Evolutionary conservation across 2,113 vertebrate species (phyloP), one percentile per base, ranked within the genome.

Genomic region (Oncorhynchus nerka): DNA sequence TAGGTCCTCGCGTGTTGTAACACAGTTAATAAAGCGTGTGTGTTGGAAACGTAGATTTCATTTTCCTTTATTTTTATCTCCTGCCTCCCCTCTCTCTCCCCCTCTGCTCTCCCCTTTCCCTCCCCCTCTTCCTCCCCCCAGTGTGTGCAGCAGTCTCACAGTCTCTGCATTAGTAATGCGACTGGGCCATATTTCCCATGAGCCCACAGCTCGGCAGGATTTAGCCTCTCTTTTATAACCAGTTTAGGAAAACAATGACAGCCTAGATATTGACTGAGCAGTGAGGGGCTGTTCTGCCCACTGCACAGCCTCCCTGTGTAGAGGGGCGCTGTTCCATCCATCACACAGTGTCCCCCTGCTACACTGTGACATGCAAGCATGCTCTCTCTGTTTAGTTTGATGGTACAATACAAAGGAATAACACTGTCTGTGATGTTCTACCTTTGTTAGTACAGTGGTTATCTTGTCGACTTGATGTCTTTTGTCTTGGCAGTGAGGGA

Each of bases 171-270:
- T 89, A 80, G 89, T 92, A 92, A 93, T 93, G 90, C 90, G 92
- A 93, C 91, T 88, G 90, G 92, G 92, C 91, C 92, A 93, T 94
- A 94, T 94, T 94, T 94, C 93, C 93, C 93, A 81, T 3, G 92
- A 89, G 92, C 73, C 72, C 66, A 4, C 73, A 86, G 92, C 92
- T 93, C 92, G 86, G 90, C 92, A 92, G 90, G 92, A 89, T 92
- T 93, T 92, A 91, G 89, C 91, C 87, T 88, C 82, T 84, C 90
- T 86, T 86, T 92, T 93, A 89, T 92, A 88, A 92, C 90, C 92
- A 93, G 90, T 92, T 92, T 93, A 93, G 90, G 92, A 92, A 90
- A 94, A 92, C 92, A 93, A 92, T 93, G 91, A 92, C 93, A 89
- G 90, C 85, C 84, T 88, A 78, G 75, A 89, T 91, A 90, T 90